Conservation (phyloP, 2,888 invertebrate genomes). For the Petrolisthes cinctipes region DNA sequence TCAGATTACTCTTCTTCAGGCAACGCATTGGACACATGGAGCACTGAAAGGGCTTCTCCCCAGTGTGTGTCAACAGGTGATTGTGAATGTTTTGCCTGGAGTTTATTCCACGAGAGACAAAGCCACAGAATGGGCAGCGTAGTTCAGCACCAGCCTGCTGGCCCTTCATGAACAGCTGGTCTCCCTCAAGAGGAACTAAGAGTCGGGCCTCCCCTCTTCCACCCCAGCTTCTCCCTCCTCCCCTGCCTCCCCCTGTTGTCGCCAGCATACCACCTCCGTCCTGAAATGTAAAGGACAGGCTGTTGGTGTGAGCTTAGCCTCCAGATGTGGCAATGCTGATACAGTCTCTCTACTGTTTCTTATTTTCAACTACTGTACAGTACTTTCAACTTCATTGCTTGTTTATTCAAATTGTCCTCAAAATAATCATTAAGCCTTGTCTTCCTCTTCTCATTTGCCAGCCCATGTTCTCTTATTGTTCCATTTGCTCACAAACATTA, state of each 20-base stretch:
- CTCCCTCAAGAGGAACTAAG: constrained; percentile 44
- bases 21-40: constrained; percentile 55
- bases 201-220: constrained; percentile 46
- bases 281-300: constrained; percentile 59
- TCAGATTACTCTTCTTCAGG: constrained; percentile 55
- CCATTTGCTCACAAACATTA: too few species aligned
- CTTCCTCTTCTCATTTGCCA: too few species aligned
- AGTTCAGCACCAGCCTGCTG: constrained; percentile 33
- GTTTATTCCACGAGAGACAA: constrained; percentile 47
- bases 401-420: too few species aligned
- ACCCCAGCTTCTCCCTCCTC: constrained; percentile 47
- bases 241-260: constrained; percentile 46
- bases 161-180: constrained; percentile 34
- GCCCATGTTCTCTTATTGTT: too few species aligned
- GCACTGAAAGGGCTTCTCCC: constrained; percentile 59
- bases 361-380: too few species aligned
- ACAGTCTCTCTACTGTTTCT: too few species aligned
- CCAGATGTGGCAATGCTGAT: too few species aligned
- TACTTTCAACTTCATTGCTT: too few species aligned
- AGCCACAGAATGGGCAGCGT: constrained; percentile 51
- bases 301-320: constrained; percentile 33
- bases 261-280: constrained; percentile 48
- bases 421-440: too few species aligned
- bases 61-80: constrained; percentile 60
- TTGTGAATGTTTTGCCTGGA: constrained; percentile 50